phyloP scores from a whole-genome alignment of 2,888 invertebrate genomes.

The Gnatocerus cornutus region DNA sequence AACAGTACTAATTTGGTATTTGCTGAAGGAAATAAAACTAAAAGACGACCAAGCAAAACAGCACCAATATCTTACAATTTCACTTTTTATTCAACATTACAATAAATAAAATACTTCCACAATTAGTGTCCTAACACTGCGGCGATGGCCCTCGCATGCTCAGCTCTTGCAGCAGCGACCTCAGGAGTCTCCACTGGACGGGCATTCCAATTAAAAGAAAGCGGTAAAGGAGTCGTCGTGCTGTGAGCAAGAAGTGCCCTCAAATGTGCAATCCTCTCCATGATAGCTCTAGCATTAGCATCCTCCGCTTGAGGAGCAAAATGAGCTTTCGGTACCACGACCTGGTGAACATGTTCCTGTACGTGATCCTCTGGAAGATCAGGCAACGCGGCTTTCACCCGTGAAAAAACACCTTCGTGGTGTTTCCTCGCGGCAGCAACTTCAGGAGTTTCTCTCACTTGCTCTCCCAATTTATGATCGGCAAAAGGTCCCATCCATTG shows the following conservation, averaged over 20 bases:
- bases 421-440: conserved; percentile 59
- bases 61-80: background rate
- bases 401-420: conserved; percentile 51
- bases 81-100: background rate
- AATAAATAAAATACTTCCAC: background rate
- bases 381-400: background rate
- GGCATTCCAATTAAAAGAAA: background rate
- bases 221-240: background rate
- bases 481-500: conserved; percentile 27
- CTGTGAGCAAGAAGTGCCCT: background rate
- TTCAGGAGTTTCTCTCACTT: conserved; percentile 57
- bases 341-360: conserved; percentile 1
- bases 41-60: no score
- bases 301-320: background rate
- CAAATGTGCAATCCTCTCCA: background rate
- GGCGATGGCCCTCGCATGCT: conserved; percentile 34
- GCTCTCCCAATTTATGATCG: conserved; percentile 11
- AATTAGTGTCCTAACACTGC: conserved; percentile 18
- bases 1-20: no score
- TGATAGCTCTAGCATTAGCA: conserved; percentile 5
- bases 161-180: conserved; percentile 33
- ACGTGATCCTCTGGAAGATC: background rate
- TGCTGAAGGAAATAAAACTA: no score
- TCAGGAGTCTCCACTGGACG: conserved; percentile 33
- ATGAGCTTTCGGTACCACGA: background rate